Conservation (phyloP, 2,113 vertebrate species). For the Neodon shergylaensis region DNA sequence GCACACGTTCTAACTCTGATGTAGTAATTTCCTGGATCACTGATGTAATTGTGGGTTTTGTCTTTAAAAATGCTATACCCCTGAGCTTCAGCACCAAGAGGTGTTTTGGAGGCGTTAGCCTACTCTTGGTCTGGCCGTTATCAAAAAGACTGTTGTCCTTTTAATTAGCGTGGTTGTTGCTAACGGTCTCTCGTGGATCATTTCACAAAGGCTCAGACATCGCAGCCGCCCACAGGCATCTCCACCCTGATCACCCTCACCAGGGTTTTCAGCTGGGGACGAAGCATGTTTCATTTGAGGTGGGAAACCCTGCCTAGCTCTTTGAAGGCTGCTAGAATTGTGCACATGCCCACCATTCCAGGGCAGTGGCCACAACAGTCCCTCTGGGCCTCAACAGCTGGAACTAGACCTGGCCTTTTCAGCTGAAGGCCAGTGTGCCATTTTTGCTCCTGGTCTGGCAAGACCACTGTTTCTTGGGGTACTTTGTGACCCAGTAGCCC, state of each 20-base stretch:
- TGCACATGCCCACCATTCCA: accelerated
- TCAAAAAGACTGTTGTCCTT: background rate
- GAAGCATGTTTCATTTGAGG: background rate
- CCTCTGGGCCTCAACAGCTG: too few species aligned
- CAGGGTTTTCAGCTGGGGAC: background rate
- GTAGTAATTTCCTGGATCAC: background rate
- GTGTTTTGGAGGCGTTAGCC: background rate
- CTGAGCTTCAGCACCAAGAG: background rate
- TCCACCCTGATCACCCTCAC: accelerated
- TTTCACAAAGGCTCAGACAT: background rate
- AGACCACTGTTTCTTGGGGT: background rate
- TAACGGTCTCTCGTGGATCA: background rate
- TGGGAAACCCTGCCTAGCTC: background rate
- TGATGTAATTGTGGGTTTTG: background rate
- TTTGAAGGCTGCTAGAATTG: accelerated
- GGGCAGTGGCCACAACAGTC: background rate
- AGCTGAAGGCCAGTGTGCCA: too few species aligned
- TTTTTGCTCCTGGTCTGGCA: background rate
- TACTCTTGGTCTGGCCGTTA: background rate
- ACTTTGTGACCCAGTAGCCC: accelerated
- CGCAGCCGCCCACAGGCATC: accelerated
- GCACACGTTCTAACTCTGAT: background rate
- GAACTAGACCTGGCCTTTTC: background rate
- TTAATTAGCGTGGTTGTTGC: background rate
- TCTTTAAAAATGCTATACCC: background rate